These are phyloP conservation scores for Tromatobia lineatoria DNA, from an alignment of 2,888 invertebrate species.

Conservation along the genomic window DNA sequence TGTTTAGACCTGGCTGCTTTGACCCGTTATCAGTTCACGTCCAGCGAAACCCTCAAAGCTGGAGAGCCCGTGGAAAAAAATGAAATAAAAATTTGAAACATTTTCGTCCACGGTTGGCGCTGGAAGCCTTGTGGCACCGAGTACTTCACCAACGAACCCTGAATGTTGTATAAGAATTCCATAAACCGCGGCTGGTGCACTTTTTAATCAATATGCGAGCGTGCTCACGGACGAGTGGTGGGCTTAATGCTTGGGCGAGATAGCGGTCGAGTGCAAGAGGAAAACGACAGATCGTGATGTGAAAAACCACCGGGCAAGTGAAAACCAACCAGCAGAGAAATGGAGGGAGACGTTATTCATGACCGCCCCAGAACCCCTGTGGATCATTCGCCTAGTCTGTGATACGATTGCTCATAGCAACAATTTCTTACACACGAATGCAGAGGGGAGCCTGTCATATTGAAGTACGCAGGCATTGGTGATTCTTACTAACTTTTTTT, in stretches of 20 bases:
- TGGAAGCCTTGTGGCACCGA: not conserved
- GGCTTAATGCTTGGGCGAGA: constrained; percentile 19
- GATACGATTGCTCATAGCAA: constrained; percentile 69
- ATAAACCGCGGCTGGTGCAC: constrained; percentile 30
- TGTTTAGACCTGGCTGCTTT: constrained; percentile 1
- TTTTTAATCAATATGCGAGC: constrained; percentile 45
- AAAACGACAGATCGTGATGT: constrained; percentile 6
- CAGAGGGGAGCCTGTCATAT: constrained; percentile 57
- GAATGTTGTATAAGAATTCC: constrained; percentile 27
- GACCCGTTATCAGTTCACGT: not conserved
- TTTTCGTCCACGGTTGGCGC: constrained; percentile 1
- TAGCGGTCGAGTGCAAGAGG: constrained; percentile 5
- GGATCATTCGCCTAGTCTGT: constrained; percentile 69
- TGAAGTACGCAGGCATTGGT: constrained; percentile 13
- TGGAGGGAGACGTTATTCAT: constrained; percentile 71
- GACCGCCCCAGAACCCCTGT: constrained; percentile 67
- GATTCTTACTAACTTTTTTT: constrained; percentile 28
- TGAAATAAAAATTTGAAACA: constrained; percentile 3
- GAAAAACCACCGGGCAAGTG: constrained; percentile 41
- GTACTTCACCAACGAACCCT: not conserved
- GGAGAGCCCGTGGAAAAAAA: not conserved
- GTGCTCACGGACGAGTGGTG: constrained; percentile 19
- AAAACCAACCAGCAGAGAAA: constrained; percentile 42
- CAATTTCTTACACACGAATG: constrained; percentile 71
- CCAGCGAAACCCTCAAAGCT: not conserved